Conservation (phyloP, 2,113 vertebrate species). For the Microcebus lehilahytsara region DNA sequence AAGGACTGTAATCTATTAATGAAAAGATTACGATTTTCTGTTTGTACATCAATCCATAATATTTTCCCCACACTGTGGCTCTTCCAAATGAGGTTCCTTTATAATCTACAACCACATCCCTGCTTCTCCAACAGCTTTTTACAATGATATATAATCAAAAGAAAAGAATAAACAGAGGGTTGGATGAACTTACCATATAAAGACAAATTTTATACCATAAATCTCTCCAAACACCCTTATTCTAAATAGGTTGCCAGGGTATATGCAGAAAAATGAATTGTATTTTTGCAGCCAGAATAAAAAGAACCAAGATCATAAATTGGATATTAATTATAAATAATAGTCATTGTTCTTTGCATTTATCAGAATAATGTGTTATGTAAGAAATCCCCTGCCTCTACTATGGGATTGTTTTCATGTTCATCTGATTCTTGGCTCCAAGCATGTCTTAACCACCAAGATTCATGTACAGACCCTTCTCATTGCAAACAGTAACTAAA, state of each 20-base stretch:
- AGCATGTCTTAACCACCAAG: not conserved
- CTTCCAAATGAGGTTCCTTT: not conserved
- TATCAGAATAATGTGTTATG: not conserved
- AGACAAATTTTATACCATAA: not conserved
- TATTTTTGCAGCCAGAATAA: not conserved
- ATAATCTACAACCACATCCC: not conserved
- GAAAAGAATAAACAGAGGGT: not conserved
- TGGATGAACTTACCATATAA: not conserved
- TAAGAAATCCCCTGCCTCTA: not conserved
- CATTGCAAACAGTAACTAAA: constrained; percentile 17
- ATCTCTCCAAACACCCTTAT: not conserved
- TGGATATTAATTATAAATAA: constrained; percentile 21
- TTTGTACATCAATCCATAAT: not conserved
- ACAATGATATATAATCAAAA: not conserved
- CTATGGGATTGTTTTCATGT: not conserved
- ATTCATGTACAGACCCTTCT: constrained; percentile 18
- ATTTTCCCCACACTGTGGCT: not conserved
- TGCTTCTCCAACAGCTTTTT: not conserved
- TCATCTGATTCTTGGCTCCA: not conserved
- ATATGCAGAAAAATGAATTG: constrained; percentile 32
- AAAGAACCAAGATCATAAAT: constrained; percentile 16
- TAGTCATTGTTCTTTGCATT: not conserved
- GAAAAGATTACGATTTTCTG: not conserved
- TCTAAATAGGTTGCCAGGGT: not conserved
- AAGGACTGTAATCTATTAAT: not conserved